A percentile compares a stretch with the other conserved stretches of the same genome.
Evolutionary conservation across 2,797 vertebrate genomes (phyloP).

Genomic region (Squalus acanthias): DNA sequence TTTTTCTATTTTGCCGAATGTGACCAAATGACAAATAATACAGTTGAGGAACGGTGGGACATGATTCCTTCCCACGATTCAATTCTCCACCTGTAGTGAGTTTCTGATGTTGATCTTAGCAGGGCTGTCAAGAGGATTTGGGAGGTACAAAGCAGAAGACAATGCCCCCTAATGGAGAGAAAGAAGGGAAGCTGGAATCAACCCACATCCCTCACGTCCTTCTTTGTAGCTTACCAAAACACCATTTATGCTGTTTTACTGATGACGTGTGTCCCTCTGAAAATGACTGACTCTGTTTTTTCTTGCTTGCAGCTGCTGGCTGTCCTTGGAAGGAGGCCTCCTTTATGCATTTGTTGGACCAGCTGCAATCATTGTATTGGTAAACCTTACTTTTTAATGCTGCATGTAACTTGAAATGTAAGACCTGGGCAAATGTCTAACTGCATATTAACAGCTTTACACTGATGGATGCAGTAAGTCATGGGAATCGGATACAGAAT

Average conservation of each 20-base stretch:
- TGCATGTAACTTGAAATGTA: background rate
- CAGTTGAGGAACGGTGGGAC: no score
- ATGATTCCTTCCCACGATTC: no score
- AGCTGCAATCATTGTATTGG: constrained; percentile 93
- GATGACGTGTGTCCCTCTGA: background rate
- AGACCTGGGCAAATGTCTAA: background rate
- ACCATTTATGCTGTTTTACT: background rate
- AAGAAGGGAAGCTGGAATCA: background rate
- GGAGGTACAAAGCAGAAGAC: background rate
- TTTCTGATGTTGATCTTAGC: no score
- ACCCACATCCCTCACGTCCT: background rate
- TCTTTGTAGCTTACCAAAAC: background rate
- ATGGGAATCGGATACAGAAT: background rate
- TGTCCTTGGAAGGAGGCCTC: constrained; percentile 89
- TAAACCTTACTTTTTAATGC: constrained; percentile 56
- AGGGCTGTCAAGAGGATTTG: no score
- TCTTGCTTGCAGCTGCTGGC: constrained; percentile 76
- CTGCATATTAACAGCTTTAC: background rate
- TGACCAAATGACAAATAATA: no score
- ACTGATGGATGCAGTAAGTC: background rate
- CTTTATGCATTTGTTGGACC: constrained; percentile 95
- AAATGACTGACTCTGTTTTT: accelerated
- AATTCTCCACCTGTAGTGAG: no score
- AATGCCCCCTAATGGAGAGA: background rate
- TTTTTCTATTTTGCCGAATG: no score